phyloP scores from a whole-genome alignment of 2,797 vertebrate species.

The Propithecus deckenii region DNA sequence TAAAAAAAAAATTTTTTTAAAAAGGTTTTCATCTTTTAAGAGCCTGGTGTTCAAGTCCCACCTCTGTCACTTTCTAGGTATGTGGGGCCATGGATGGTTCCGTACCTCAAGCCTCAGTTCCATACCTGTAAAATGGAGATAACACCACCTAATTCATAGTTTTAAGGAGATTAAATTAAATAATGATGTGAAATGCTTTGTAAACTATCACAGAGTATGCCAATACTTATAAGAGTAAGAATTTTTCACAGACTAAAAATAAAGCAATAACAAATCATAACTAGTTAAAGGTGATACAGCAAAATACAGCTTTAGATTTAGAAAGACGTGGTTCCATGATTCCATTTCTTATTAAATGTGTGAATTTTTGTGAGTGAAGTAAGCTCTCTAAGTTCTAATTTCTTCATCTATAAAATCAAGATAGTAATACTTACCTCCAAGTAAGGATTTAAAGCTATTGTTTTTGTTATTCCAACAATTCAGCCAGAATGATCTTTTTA shows the following conservation, averaged over 20 bases:
- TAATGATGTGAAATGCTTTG: conserved; percentile 1
- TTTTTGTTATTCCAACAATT: not conserved
- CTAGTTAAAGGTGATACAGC: not conserved
- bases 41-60: conserved; percentile 19
- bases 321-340: not conserved
- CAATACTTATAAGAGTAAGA: conserved; percentile 10
- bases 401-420: conserved; percentile 44
- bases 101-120: conserved; percentile 26
- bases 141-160: not conserved
- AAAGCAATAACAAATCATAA: not conserved
- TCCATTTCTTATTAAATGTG: not conserved
- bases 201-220: not conserved
- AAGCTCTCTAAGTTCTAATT: not conserved
- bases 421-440: conserved; percentile 23
- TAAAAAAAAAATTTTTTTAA: not conserved
- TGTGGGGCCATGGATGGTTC: not conserved
- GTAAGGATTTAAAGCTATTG: conserved; percentile 31
- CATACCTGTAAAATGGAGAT: not conserved
- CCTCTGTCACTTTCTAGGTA: not conserved
- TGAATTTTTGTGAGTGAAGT: not conserved
- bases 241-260: conserved; percentile 38
- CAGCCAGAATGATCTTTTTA: not conserved
- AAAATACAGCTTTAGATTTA: not conserved
- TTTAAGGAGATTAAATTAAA: conserved; percentile 20
- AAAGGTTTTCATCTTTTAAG: conserved; percentile 9